Conservation (phyloP, 2,888 invertebrate species). For the Drosophila merina region DNA sequence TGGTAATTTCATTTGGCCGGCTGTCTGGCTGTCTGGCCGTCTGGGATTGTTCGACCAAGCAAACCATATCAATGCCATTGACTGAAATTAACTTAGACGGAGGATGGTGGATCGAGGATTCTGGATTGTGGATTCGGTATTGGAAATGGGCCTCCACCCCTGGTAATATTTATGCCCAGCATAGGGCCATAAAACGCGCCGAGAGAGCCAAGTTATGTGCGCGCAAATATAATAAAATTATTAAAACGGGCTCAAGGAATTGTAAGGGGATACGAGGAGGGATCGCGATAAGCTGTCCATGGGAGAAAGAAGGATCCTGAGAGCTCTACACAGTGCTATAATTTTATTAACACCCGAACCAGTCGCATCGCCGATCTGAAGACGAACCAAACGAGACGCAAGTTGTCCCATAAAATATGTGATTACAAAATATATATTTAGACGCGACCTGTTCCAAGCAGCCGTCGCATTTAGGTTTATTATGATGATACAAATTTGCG, state of each 20-base stretch:
- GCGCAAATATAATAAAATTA: conserved; percentile 74
- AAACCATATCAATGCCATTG: conserved; percentile 52
- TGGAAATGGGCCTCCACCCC: conserved; percentile 18
- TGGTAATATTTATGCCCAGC: conserved; percentile 53
- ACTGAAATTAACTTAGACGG: conserved; percentile 46
- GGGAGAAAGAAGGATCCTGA: conserved; percentile 6
- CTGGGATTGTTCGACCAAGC: conserved; percentile 20
- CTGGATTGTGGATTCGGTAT: conserved; percentile 9
- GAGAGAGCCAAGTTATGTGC: conserved; percentile 64
- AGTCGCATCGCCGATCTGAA: conserved; percentile 38
- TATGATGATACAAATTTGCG: conserved; percentile 71
- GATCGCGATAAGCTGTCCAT: conserved; percentile 53
- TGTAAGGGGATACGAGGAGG: conserved; percentile 64
- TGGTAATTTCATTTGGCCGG: conserved; percentile 29
- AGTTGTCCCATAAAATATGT: conserved; percentile 76
- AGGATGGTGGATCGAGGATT: conserved; percentile 10
- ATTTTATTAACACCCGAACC: conserved; percentile 71
- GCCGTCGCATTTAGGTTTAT: conserved; percentile 65
- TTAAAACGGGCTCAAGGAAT: conserved; percentile 57
- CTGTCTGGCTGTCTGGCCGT: neutral
- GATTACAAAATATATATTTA: conserved; percentile 75
- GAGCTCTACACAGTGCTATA: conserved; percentile 52
- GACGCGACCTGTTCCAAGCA: conserved; percentile 51
- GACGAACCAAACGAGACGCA: conserved; percentile 19
- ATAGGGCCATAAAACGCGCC: conserved; percentile 54